Percentiles rank a stretch among this genome's conserved stretches.
Conservation (phyloP, 2,113 vertebrate genomes). For the Mus pahari region DNA sequence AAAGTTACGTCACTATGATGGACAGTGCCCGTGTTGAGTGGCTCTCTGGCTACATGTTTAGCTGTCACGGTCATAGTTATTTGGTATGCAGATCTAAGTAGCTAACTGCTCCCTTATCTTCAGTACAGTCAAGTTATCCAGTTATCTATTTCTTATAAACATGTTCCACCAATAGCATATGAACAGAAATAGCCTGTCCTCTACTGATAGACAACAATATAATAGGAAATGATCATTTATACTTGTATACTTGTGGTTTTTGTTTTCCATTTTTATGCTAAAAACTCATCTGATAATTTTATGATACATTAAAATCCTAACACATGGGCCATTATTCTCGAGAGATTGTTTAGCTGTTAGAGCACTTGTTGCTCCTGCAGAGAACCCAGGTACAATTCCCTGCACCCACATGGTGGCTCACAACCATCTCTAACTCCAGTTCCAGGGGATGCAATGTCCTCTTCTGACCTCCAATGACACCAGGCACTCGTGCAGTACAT, state of each 20-base stretch:
- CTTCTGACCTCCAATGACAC: not conserved
- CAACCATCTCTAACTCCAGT: not conserved
- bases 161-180: not conserved
- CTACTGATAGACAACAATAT: not conserved
- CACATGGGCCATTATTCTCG: not conserved
- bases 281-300: not conserved
- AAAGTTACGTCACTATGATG: too few species aligned
- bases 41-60: too few species aligned
- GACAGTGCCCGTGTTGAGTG: too few species aligned
- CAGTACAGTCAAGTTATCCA: too few species aligned
- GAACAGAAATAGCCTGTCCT: not conserved
- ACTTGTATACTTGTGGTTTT: not conserved
- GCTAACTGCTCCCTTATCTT: too few species aligned
- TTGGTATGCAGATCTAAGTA: too few species aligned
- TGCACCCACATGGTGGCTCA: not conserved
- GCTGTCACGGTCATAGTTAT: too few species aligned
- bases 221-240: not conserved
- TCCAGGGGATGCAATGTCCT: not conserved
- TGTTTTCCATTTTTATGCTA: not conserved
- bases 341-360: not conserved
- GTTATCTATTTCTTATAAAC: not conserved
- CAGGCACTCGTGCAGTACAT: not conserved
- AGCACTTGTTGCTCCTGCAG: not conserved
- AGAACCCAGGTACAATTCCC: not conserved
- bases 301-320: not conserved